phyloP scores from a whole-genome alignment of 2,888 invertebrate genomes.

The Cosmopolites sordidus region DNA sequence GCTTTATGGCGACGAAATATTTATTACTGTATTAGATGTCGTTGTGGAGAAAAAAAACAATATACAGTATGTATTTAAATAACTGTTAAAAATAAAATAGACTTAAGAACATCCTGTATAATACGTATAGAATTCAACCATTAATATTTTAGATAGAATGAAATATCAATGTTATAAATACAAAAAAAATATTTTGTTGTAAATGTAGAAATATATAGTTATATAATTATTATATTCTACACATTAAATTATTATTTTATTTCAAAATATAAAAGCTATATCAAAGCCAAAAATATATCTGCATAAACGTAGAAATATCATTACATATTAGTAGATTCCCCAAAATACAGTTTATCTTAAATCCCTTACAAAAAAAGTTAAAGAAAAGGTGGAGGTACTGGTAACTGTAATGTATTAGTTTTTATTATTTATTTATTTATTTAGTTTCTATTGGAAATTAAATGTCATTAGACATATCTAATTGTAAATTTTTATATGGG shows the following conservation, averaged over 20 bases:
- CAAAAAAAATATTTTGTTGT: neutral
- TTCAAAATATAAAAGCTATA: neutral
- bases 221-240: neutral
- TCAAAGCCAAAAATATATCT: no score
- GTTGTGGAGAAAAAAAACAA: neutral
- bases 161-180: neutral
- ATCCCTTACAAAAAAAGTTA: no score
- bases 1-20: slow-evolving; percentile 13
- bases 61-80: neutral
- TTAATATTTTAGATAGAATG: slow-evolving; percentile 1
- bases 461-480: slow-evolving; percentile 13
- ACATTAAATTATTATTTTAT: neutral
- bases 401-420: neutral
- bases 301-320: no score
- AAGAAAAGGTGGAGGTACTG: no score
- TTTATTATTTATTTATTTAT: neutral
- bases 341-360: no score
- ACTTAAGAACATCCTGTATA: slow-evolving; percentile 1
- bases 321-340: no score
- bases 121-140: neutral
- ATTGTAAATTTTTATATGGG: slow-evolving; percentile 9
- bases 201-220: neutral
- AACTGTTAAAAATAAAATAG: neutral
- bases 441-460: slow-evolving; percentile 1
- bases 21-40: slow-evolving; percentile 7